phyloP scores from a whole-genome alignment of 2,113 vertebrate species.

The Alouatta palliata region DNA sequence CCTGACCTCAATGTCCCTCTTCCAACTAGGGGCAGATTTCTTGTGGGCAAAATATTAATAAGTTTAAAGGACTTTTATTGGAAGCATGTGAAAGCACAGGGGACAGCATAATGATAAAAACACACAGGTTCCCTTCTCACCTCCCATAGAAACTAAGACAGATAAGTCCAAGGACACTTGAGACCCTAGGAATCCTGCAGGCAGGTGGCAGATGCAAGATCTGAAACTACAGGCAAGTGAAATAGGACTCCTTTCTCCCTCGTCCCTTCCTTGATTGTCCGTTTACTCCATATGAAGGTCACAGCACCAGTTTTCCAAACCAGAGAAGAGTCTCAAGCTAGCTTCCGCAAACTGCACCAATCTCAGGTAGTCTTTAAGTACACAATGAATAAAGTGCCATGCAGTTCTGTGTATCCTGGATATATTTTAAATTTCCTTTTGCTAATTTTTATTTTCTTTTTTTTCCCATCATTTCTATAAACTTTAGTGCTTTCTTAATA shows the following conservation, averaged over 20 bases:
- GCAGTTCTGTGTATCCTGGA: background rate
- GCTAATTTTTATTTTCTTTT: background rate
- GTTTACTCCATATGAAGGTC: background rate
- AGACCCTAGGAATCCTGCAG: background rate
- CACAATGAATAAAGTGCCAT: background rate
- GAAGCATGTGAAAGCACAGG: background rate
- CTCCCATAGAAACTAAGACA: background rate
- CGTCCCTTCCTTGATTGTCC: fast-evolving
- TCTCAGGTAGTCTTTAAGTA: background rate
- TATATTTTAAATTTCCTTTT: background rate
- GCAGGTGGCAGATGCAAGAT: background rate
- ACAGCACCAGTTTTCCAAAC: background rate
- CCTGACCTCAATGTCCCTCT: background rate
- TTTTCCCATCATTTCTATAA: background rate
- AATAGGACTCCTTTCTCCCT: background rate
- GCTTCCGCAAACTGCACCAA: background rate
- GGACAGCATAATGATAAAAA: background rate
- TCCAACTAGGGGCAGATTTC: background rate
- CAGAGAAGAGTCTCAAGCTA: background rate
- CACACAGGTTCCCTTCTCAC: background rate
- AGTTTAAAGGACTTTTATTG: conserved; percentile 32
- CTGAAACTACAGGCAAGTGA: background rate
- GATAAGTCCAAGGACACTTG: background rate
- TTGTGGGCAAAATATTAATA: background rate
- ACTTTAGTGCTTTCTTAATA: background rate